A percentile compares a stretch with the other conserved stretches of the same genome.
These are phyloP conservation scores for Corythoichthys intestinalis DNA, from an alignment of 2,113 vertebrate genomes.

Conservation along the genomic window DNA sequence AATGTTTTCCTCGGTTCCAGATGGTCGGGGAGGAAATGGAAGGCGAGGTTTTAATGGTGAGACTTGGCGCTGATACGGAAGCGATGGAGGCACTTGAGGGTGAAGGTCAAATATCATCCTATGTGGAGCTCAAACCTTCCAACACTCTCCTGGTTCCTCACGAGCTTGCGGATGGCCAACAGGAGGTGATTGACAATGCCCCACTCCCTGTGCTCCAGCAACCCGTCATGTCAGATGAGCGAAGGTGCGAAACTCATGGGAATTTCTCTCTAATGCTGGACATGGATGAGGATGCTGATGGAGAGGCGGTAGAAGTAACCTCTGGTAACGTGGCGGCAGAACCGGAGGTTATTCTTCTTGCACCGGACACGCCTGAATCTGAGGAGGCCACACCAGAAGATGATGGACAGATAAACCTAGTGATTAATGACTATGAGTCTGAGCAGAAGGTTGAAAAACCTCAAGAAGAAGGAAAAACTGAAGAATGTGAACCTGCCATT, in stretches of 20 bases:
- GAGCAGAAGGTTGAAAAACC: conserved; percentile 8
- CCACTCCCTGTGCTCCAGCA: conserved; percentile 63
- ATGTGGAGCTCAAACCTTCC: conserved; percentile 71
- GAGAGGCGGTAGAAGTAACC: conserved; percentile 21
- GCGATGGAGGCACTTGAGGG: conserved; percentile 52
- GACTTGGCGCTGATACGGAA: conserved; percentile 41
- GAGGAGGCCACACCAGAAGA: conserved; percentile 23
- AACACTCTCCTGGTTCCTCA: conserved; percentile 72
- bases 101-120: conserved; percentile 49
- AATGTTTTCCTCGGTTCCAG: conserved; percentile 27
- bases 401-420: conserved; percentile 9
- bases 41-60: conserved; percentile 65
- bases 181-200: conserved; percentile 62
- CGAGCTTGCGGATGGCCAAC: conserved; percentile 70
- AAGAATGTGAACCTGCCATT: conserved; percentile 13
- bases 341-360: conserved; percentile 35
- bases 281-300: conserved; percentile 70
- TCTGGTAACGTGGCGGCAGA: conserved; percentile 11
- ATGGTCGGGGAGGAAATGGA: conserved; percentile 55
- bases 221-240: conserved; percentile 60
- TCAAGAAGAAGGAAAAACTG: neutral
- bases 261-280: conserved; percentile 88
- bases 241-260: conserved; percentile 59
- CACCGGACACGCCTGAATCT: conserved; percentile 6
- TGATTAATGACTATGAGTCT: conserved; percentile 12